These are phyloP conservation scores for Rhynchotus rufescens DNA, from an alignment of 2,797 vertebrate genomes.

Conservation along the genomic window DNA sequence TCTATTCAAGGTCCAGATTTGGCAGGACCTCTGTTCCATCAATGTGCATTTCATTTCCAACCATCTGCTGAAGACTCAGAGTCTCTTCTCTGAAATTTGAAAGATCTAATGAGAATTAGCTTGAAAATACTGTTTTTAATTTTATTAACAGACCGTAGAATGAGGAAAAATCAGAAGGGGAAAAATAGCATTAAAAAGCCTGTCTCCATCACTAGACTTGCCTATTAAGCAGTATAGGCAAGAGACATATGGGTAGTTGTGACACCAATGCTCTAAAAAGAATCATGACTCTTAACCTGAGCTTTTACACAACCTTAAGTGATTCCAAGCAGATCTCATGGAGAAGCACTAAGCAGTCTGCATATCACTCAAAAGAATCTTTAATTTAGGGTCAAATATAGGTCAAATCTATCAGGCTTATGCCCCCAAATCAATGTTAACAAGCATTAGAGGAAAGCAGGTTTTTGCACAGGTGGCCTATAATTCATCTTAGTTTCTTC, in stretches of 20 bases:
- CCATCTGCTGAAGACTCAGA: conserved; percentile 63
- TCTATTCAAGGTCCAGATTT: conserved; percentile 44
- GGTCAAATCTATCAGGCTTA: background rate
- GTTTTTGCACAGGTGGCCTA: background rate
- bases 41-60: conserved; percentile 47
- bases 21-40: conserved; percentile 23
- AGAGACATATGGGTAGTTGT: background rate
- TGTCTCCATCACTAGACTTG: conserved; percentile 3
- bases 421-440: background rate
- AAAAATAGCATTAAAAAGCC: background rate
- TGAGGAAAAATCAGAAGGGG: background rate
- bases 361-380: background rate
- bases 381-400: background rate
- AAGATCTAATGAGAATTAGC: conserved; percentile 54
- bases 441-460: background rate
- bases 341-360: background rate
- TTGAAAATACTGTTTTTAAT: conserved; percentile 60
- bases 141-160: conserved; percentile 54
- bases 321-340: background rate
- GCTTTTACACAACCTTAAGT: background rate
- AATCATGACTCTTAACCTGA: background rate
- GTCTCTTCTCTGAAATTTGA: conserved; percentile 36
- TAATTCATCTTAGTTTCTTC: background rate
- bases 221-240: background rate
- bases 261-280: background rate